Conservation (phyloP, 1,140 invertebrate genomes). For the Lepidotrigona ventralis region DNA sequence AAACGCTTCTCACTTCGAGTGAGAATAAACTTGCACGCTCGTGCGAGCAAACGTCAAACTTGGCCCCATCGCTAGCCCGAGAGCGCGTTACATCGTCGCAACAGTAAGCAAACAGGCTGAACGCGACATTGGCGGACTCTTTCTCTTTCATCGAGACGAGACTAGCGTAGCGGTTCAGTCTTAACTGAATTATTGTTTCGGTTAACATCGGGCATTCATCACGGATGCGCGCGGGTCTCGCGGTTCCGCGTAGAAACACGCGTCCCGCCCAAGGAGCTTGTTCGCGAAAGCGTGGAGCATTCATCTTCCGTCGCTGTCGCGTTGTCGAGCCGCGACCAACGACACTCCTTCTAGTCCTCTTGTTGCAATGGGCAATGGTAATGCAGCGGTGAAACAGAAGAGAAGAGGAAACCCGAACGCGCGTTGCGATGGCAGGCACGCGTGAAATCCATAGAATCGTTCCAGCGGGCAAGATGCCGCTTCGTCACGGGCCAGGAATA, state of each 20-base stretch:
- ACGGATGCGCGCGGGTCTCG: slow-evolving; percentile 49
- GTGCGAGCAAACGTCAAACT: not conserved
- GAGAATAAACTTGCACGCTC: not conserved
- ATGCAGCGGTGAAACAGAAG: not conserved
- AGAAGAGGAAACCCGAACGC: not conserved
- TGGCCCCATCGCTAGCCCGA: not conserved
- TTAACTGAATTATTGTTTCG: slow-evolving; percentile 73
- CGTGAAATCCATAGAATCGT: slow-evolving; percentile 46
- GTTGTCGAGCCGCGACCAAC: slow-evolving; percentile 51
- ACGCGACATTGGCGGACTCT: not conserved
- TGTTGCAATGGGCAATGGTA: slow-evolving; percentile 23
- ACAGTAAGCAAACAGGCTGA: slow-evolving; percentile 6
- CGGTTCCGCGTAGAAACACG: slow-evolving; percentile 38
- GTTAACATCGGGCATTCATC: slow-evolving; percentile 68
- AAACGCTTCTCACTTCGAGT: not conserved
- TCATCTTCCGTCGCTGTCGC: slow-evolving; percentile 55
- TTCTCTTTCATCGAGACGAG: slow-evolving; percentile 29
- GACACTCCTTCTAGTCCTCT: slow-evolving; percentile 29
- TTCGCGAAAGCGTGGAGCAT: slow-evolving; percentile 61
- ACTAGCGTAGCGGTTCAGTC: slow-evolving; percentile 65
- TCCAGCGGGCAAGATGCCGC: slow-evolving; percentile 2
- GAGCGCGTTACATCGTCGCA: slow-evolving; percentile 20
- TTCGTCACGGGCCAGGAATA: slow-evolving; percentile 49
- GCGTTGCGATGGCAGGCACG: slow-evolving; percentile 32
- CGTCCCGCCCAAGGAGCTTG: slow-evolving; percentile 56